phyloP scores from a whole-genome alignment of 1,140 invertebrate species.

The Bombus confusus region DNA sequence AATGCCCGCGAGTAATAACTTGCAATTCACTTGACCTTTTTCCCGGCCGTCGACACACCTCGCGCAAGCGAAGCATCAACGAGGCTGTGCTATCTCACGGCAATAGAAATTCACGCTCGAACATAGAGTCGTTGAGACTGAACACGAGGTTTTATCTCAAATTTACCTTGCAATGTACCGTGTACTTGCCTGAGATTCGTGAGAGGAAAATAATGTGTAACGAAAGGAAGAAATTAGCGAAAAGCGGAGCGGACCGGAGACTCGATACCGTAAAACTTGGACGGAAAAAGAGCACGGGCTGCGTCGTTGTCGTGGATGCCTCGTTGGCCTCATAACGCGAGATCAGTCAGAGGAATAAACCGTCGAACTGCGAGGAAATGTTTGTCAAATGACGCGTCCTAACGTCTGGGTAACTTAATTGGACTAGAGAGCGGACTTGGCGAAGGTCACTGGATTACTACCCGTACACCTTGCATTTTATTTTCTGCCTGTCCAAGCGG shows the following conservation, averaged over 20 bases:
- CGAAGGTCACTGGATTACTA: conserved; percentile 31
- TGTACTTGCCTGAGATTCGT: too few relatives aligned
- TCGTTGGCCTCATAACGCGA: too few relatives aligned
- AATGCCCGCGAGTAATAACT: neutral
- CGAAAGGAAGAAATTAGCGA: too few relatives aligned
- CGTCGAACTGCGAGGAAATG: neutral
- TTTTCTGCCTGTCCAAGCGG: neutral
- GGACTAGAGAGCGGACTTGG: neutral
- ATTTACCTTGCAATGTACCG: too few relatives aligned
- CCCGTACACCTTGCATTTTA: conserved; percentile 3
- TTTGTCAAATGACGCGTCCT: neutral
- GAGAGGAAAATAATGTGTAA: too few relatives aligned
- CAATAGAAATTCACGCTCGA: too few relatives aligned
- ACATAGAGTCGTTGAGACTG: neutral
- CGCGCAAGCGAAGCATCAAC: neutral
- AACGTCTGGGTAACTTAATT: conserved; percentile 9
- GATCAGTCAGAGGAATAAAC: too few relatives aligned
- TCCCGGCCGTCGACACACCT: neutral
- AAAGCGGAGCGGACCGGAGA: too few relatives aligned
- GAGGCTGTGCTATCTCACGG: neutral
- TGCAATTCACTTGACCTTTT: conserved; percentile 4
- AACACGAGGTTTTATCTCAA: too few relatives aligned
- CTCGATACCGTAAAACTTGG: too few relatives aligned
- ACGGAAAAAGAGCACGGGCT: too few relatives aligned
- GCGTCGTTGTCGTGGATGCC: too few relatives aligned